Conservation (phyloP, 2,888 invertebrate species). For the Nephrotoma flavescens region DNA sequence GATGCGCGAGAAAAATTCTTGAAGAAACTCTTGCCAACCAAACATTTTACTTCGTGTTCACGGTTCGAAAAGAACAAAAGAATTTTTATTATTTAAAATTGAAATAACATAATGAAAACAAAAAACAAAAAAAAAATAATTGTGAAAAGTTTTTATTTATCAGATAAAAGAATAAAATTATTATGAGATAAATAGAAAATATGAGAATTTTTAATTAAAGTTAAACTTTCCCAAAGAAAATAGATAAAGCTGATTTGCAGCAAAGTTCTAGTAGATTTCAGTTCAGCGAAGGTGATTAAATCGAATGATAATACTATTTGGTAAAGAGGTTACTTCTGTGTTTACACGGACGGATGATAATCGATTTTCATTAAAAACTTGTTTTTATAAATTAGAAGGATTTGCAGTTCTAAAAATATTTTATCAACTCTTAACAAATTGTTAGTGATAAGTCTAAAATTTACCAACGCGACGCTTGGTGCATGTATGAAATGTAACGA, state of each 20-base stretch:
- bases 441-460: no score
- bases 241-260: neutral
- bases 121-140: neutral
- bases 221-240: neutral
- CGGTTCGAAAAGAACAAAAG: neutral
- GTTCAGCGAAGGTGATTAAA: neutral
- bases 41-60: neutral
- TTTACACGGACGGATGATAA: no score
- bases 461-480: no score
- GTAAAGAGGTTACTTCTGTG: no score
- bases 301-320: neutral
- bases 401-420: no score
- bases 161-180: neutral
- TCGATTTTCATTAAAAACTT: no score
- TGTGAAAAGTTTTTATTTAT: neutral
- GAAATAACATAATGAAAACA: neutral
- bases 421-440: no score
- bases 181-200: neutral
- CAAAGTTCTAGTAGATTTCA: neutral
- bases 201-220: neutral
- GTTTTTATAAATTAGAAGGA: no score
- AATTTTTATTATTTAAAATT: neutral
- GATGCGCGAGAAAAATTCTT: neutral
- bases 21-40: neutral
- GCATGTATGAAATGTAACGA: no score